Evolutionary conservation across 1,140 invertebrate genomes (phyloP), one percentile per base, ranked within the genome.

Genomic region (Drosophila punjabiensis): DNA sequence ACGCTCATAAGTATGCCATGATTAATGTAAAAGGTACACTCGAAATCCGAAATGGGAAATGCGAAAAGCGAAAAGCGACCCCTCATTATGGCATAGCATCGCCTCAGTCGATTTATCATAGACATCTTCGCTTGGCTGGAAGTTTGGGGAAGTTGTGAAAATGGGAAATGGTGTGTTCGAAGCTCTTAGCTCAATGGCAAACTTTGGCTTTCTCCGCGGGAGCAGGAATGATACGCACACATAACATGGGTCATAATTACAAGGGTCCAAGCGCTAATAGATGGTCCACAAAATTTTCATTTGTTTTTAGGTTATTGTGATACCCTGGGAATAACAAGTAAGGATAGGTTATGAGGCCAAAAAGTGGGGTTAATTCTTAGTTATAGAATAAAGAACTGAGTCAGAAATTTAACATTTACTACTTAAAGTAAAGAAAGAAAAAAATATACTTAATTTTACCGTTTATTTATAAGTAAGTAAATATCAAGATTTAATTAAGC

Each of bases 1-100:
- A 85, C 85, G 78, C 85, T 82, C 82, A 90, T 89, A 89, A 89
- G 85, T 90, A 89, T 90, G 86, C 86, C 71, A 89, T 89, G 85
- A 89, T 89, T 89, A 89, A 89, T 89, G 85, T 89, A 89, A 90
- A 79, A 81, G 86, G 75, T 76, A 76, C 77, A 64, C 77, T 71
- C 41, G 45, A 64, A 84, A 56, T 70, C 47, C 18, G 41, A 48
- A 43, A 58, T n/a, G 43, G 55, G 62, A 65, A 65, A 60, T 53
- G 61, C 61, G 39, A 43, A 37, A 37, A 16, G 43, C 60, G 63
- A 59, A 65, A 47, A 37, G 61, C 68, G 79, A 70, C 61, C 83
- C 77, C 82, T 79, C 83, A 88, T 86, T 83, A 82, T 80, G 80
- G 80, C 60, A 61, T 58, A 47, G 28, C 55, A 30, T 16, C 10